These are phyloP conservation scores for Cavia aperea DNA, from an alignment of 2,113 vertebrate genomes.

Conservation along the genomic window DNA sequence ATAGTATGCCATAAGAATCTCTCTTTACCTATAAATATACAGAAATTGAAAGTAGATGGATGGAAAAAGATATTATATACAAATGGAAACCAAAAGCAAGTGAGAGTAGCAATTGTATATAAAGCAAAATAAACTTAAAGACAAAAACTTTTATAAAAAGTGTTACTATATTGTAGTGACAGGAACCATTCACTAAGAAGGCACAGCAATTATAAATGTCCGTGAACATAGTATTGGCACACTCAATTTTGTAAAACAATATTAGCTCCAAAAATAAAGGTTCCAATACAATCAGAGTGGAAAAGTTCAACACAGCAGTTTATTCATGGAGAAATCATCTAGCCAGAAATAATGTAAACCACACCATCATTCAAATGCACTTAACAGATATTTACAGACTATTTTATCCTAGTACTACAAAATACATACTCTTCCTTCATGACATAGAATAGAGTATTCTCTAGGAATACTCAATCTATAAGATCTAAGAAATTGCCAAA, in stretches of 20 bases:
- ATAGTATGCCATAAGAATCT: not conserved
- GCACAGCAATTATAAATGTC: not conserved
- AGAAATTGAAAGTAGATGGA: not conserved
- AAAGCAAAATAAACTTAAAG: not conserved
- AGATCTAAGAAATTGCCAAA: not conserved
- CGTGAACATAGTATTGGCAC: not conserved
- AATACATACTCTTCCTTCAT: not conserved
- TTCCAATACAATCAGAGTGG: not conserved
- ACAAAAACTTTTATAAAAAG: not conserved
- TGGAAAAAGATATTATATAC: not conserved
- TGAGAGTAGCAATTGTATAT: not conserved
- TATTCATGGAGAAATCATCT: not conserved
- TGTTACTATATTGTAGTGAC: not conserved
- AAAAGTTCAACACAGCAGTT: not conserved
- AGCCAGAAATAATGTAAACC: not conserved
- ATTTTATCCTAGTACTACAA: not conserved
- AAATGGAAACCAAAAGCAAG: not conserved
- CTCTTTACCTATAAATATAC: not conserved
- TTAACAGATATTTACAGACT: not conserved
- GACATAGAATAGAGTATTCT: not conserved
- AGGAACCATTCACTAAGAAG: not conserved
- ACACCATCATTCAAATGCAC: not conserved
- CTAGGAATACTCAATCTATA: not conserved
- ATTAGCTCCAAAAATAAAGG: not conserved
- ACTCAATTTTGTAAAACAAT: not conserved